Percentiles rank a stretch among this genome's conserved stretches.
These are phyloP conservation scores for Heterodera carotae DNA, from an alignment of 1,140 invertebrate genomes.

Conservation along the genomic window DNA sequence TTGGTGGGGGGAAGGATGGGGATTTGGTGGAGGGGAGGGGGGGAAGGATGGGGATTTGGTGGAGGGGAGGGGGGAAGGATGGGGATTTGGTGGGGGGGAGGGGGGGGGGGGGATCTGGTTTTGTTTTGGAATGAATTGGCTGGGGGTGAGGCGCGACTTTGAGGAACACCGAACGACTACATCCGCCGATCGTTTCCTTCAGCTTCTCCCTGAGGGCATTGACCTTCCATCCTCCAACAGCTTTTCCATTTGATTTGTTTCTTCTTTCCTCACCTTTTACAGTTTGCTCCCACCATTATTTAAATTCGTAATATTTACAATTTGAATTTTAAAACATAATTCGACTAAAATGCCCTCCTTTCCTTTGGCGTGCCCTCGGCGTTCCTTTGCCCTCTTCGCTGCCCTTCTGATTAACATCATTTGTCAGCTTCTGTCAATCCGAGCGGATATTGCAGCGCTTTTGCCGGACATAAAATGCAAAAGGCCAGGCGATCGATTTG, in stretches of 20 bases:
- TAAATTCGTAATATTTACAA: no score
- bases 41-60: background rate
- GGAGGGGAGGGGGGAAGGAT: background rate
- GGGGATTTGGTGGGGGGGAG: background rate
- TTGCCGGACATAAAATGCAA: slow-evolving; percentile 30
- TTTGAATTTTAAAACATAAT: background rate
- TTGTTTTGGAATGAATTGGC: background rate
- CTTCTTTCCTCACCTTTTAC: background rate
- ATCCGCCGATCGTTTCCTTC: background rate
- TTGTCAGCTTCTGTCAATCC: background rate
- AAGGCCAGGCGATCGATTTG: slow-evolving; percentile 36
- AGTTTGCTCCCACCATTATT: background rate
- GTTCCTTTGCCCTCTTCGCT: background rate
- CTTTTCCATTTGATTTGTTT: background rate
- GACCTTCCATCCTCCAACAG: background rate
- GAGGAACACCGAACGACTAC: background rate
- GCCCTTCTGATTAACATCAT: background rate
- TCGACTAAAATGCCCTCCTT: background rate
- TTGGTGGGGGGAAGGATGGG: no score
- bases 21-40: no score
- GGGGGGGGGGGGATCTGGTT: background rate
- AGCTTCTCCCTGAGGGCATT: background rate
- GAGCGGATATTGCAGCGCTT: background rate
- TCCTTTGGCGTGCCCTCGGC: background rate
- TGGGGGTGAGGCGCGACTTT: background rate